These are phyloP conservation scores for Coptotermes formosanus DNA, from an alignment of 1,140 invertebrate genomes.

Conservation along the genomic window DNA sequence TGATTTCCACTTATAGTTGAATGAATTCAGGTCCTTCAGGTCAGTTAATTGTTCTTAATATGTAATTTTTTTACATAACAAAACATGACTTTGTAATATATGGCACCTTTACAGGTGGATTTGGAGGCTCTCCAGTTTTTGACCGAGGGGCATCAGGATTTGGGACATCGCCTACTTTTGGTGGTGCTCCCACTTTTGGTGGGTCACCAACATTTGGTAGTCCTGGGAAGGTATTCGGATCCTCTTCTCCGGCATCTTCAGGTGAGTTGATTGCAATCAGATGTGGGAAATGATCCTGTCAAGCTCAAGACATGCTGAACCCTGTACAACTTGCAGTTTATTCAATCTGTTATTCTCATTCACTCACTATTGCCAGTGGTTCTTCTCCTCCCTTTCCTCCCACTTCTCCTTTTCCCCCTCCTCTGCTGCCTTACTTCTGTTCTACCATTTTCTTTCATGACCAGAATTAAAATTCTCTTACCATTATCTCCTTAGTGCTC, in stretches of 20 bases:
- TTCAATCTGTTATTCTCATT: not conserved
- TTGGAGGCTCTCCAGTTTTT: constrained; percentile 32
- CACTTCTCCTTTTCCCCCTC: not conserved
- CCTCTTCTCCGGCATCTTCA: constrained; percentile 22
- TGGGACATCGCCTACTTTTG: constrained; percentile 51
- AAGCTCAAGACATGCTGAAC: not conserved
- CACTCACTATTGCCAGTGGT: not conserved
- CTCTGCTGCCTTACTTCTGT: not conserved
- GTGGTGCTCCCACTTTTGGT: constrained; percentile 52
- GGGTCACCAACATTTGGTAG: constrained; percentile 36
- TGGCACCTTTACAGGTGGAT: constrained; percentile 20
- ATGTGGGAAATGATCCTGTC: not conserved
- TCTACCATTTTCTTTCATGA: too few relatives aligned
- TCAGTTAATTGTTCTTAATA: too few relatives aligned
- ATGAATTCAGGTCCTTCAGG: too few relatives aligned
- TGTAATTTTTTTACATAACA: too few relatives aligned
- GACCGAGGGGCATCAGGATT: constrained; percentile 44
- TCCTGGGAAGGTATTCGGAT: constrained; percentile 36
- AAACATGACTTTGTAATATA: too few relatives aligned
- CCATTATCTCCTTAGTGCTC: too few relatives aligned
- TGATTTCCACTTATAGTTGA: too few relatives aligned
- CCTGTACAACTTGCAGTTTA: not conserved
- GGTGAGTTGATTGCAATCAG: not conserved
- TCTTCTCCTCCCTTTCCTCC: too few relatives aligned
- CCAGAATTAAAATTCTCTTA: too few relatives aligned